A percentile compares a stretch with the other conserved stretches of the same genome.
phyloP scores from a whole-genome alignment of 2,113 vertebrate genomes.

The Hypomesus transpacificus region DNA sequence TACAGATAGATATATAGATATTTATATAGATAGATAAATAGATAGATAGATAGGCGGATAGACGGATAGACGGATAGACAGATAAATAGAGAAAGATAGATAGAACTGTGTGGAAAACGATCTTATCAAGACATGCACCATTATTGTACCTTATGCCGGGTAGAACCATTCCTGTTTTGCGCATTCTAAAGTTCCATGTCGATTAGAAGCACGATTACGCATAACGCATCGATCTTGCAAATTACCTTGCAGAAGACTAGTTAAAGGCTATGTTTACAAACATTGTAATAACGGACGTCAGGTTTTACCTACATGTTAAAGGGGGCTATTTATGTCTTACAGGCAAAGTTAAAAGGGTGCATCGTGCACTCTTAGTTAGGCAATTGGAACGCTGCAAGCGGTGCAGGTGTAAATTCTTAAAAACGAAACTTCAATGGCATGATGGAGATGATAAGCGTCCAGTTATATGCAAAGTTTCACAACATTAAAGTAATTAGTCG shows the following conservation, averaged over 20 bases:
- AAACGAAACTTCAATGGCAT: background rate
- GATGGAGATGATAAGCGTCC: background rate
- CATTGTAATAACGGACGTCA: too few relatives aligned
- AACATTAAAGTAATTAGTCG: background rate
- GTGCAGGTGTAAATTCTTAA: background rate
- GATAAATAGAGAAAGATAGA: slow-evolving; percentile 16
- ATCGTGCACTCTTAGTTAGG: slow-evolving; percentile 29
- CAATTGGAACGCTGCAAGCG: too few relatives aligned
- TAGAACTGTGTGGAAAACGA: slow-evolving; percentile 32
- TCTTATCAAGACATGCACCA: slow-evolving; percentile 49
- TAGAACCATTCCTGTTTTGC: slow-evolving; percentile 61
- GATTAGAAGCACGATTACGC: slow-evolving; percentile 68
- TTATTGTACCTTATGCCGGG: slow-evolving; percentile 47
- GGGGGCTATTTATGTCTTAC: too few relatives aligned
- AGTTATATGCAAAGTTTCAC: slow-evolving; percentile 13
- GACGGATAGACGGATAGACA: slow-evolving; percentile 13
- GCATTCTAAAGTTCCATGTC: slow-evolving; percentile 62
- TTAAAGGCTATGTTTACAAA: background rate
- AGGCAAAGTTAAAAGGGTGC: too few relatives aligned
- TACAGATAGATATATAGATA: slow-evolving; percentile 16
- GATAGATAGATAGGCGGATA: slow-evolving; percentile 10
- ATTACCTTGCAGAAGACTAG: slow-evolving; percentile 62
- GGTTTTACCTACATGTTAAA: too few relatives aligned
- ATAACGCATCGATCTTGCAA: slow-evolving; percentile 61
- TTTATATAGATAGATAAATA: slow-evolving; percentile 13